Base-by-base conservation (phyloP, 2,113 vertebrate species). In the Chascanopsetta lugubris region DNA sequence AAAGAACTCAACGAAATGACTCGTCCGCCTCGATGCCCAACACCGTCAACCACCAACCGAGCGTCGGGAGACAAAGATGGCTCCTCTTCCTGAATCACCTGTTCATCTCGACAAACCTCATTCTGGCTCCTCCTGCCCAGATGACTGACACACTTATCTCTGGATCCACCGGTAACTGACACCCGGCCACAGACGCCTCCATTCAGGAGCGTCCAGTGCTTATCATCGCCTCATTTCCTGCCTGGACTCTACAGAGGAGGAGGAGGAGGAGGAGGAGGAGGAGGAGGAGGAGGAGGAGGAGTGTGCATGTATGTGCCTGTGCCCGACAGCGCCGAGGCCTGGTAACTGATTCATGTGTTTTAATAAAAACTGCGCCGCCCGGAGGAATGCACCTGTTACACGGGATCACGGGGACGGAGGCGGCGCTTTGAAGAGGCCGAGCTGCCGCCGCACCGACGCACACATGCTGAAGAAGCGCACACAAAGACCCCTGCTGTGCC, bases 381-480 rank as follows among this genome's bases (percentile, higher is more conserved):
- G 9, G 54, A 82, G 75, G 69, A 84, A 82, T 63, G 67, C 82
- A 82, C 82, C 84, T 64, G 85, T 88, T 79, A 83, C 70, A 72
- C 68, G 54, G 69, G 68, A 81, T 77, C 74, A 49, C 5, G 6
- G 30, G 6, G 29, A 58, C 59, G 12, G 63, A 63, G 21, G 21
- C 1, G 15, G 54, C 61, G 61, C 69, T 79, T 73, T 75, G 63
- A 53, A 64, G 40, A 38, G 42, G 66, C 18, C 1, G 4, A 17
- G 29, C 64, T 26, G 3, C 59, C n/a, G 62, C 56, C 22, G 67
- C 57, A 17, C 18, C 53, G 25, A 58, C 49, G 22, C 67, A 56
- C 69, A 72, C 18, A 38, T 45, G 57, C 50, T 50, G 67, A 73
- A 40, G 20, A 62, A 40, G 27, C 18, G 61, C 38, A 24, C 38